Conservation (phyloP, 2,113 vertebrate genomes). For the Callocephalon fimbriatum region DNA sequence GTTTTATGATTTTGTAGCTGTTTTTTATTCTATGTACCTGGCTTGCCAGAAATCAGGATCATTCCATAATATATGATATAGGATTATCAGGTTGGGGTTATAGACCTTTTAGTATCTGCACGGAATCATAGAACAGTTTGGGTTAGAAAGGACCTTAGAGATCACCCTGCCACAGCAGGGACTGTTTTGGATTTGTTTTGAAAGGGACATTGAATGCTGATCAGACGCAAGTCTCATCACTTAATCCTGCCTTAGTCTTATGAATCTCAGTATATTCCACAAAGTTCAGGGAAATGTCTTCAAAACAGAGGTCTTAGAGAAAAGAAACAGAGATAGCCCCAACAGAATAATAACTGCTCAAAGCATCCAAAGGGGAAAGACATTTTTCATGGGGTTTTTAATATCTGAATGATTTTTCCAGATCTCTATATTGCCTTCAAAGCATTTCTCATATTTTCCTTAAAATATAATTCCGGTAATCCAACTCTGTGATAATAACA, state of each 20-base stretch:
- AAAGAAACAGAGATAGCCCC: background rate
- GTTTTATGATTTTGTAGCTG: background rate
- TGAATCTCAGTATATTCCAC: background rate
- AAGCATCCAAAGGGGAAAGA: background rate
- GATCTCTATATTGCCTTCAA: background rate
- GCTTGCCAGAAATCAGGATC: background rate
- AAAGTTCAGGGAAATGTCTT: background rate
- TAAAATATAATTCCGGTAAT: background rate
- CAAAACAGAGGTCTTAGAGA: background rate
- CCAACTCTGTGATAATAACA: background rate
- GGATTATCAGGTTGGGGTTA: background rate
- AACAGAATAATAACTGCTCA: background rate
- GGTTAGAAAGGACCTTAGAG: background rate
- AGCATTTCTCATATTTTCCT: background rate
- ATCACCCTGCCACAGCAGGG: background rate
- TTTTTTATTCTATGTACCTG: background rate
- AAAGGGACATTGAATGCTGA: background rate
- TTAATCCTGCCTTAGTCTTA: background rate
- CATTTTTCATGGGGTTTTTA: background rate
- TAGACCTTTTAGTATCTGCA: background rate
- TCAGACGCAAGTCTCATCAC: background rate
- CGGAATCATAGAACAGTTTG: background rate
- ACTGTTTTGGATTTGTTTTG: background rate
- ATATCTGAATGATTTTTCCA: background rate
- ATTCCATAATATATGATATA: background rate